phyloP scores from a whole-genome alignment of 1,140 invertebrate species.

The Eulimnadia texana region DNA sequence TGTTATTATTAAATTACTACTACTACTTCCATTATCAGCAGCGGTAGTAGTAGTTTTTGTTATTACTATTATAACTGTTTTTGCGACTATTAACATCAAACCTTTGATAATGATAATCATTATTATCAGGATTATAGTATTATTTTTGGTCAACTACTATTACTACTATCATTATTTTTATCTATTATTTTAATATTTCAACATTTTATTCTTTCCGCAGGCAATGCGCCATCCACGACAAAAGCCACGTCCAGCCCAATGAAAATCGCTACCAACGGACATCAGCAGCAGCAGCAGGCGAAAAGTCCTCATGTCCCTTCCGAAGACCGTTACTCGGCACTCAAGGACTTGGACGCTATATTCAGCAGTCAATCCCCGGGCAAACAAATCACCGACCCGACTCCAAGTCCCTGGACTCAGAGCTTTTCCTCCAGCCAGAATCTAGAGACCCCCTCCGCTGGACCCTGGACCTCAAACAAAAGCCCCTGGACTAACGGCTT shows the following conservation, averaged over 20 bases:
- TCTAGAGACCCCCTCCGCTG: too few species aligned
- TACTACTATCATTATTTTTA: too few species aligned
- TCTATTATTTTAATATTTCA: too few species aligned
- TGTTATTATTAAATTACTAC: too few species aligned
- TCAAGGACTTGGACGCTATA: conserved; percentile 59
- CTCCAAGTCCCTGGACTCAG: not conserved
- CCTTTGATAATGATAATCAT: too few species aligned
- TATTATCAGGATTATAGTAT: too few species aligned
- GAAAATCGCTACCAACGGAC: not conserved
- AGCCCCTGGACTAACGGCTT: not conserved
- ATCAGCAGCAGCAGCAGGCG: not conserved
- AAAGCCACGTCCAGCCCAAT: not conserved
- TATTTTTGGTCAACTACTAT: too few species aligned
- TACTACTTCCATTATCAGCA: too few species aligned
- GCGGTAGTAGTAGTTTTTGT: too few species aligned
- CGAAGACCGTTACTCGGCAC: conserved; percentile 62
- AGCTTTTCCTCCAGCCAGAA: not conserved
- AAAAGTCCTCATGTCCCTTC: conserved; percentile 4
- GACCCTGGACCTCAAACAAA: too few species aligned
- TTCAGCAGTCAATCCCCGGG: conserved; percentile 30
- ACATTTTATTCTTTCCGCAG: not conserved
- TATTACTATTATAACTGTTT: too few species aligned
- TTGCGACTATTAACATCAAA: too few species aligned
- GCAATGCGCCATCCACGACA: conserved; percentile 16
- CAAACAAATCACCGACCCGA: not conserved